Evolutionary conservation across 2,797 vertebrate species (phyloP).

Genomic region (Melanotaenia pygmaea): DNA sequence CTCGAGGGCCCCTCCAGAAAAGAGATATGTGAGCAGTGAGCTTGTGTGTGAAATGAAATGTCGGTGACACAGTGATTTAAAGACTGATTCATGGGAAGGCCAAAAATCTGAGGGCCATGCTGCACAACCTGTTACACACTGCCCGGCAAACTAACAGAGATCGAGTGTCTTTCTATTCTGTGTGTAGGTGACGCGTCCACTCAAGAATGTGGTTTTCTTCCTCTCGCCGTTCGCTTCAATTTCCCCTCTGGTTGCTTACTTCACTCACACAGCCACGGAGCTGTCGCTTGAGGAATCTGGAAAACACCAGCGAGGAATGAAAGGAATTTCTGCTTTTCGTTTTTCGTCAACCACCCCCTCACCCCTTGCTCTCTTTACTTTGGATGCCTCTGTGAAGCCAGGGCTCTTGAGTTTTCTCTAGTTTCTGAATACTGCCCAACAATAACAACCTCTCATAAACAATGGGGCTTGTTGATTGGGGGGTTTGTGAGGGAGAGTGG

Average conservation of each 20-base stretch:
- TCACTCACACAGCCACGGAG: conserved; percentile 69
- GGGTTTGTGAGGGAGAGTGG: conserved; percentile 69
- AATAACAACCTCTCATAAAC: conserved; percentile 97
- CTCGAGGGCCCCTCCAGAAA: conserved; percentile 23
- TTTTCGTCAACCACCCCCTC: conserved; percentile 70
- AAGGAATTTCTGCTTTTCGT: conserved; percentile 83
- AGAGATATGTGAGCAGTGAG: conserved; percentile 12
- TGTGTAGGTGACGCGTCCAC: conserved; percentile 73
- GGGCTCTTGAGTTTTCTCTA: conserved; percentile 89
- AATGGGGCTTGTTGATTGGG: conserved; percentile 95
- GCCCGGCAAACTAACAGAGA: conserved; percentile 54
- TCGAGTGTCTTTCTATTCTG: conserved; percentile 66
- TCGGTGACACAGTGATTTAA: conserved; percentile 15
- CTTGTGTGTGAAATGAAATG: conserved; percentile 16
- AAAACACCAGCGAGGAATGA: conserved; percentile 86
- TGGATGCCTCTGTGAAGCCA: conserved; percentile 80
- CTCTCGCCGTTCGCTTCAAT: conserved; percentile 67
- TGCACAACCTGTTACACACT: conserved; percentile 62
- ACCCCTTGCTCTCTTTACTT: conserved; percentile 80
- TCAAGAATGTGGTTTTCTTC: conserved; percentile 82
- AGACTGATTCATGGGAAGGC: conserved; percentile 13
- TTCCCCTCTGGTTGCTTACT: conserved; percentile 76
- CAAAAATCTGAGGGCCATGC: conserved; percentile 19
- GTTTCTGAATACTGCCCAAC: conserved; percentile 94
- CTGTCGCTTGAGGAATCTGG: conserved; percentile 82